Conservation (phyloP, 2,797 vertebrate species). For the Myotis findleyi region DNA sequence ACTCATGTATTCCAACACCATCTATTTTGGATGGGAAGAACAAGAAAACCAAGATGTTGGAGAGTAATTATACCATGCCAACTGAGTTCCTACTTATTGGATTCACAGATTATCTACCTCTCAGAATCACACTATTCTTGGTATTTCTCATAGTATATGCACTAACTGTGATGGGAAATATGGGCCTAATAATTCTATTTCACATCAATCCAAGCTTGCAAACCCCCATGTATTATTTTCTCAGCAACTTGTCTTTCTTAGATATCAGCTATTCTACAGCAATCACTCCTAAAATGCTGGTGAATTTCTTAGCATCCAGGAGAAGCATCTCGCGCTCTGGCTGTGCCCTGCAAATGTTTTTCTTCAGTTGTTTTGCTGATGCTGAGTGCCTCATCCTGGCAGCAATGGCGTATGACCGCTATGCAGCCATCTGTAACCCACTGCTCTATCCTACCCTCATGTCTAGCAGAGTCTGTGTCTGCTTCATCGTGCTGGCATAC, state of each 20-base stretch:
- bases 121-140: constrained; percentile 55
- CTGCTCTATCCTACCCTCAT: constrained; percentile 62
- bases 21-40: neutral
- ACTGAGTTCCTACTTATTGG: constrained; percentile 65
- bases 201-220: constrained; percentile 44
- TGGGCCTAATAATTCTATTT: constrained; percentile 58
- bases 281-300: constrained; percentile 74
- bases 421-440: constrained; percentile 68
- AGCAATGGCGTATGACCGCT: constrained; percentile 71
- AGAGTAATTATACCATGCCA: constrained; percentile 33
- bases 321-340: constrained; percentile 63
- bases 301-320: constrained; percentile 56
- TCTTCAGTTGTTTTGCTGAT: constrained; percentile 73
- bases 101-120: constrained; percentile 47
- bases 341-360: constrained; percentile 71
- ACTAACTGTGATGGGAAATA: constrained; percentile 72
- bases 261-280: constrained; percentile 75
- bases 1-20: neutral
- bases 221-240: constrained; percentile 78
- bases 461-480: constrained; percentile 32
- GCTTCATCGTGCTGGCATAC: constrained; percentile 29
- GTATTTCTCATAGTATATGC: constrained; percentile 60
- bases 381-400: constrained; percentile 73
- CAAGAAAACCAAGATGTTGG: constrained; percentile 16
- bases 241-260: constrained; percentile 75